Base-by-base conservation (phyloP, 2,797 vertebrate genomes). In the Lutra lutra region DNA sequence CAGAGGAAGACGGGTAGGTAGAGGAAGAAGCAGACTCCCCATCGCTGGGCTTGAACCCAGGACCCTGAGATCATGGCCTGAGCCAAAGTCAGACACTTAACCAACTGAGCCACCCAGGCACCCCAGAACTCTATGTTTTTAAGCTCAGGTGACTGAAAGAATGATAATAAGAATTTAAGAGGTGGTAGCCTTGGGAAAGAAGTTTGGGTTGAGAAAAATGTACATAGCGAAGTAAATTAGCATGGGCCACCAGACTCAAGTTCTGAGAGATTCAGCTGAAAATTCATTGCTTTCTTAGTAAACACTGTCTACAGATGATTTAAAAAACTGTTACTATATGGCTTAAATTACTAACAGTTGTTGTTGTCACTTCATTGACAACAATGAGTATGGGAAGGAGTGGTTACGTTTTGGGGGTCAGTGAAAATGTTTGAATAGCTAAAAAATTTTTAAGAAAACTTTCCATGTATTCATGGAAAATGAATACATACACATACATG, bases 371-470 rank as follows among this genome's bases (percentile, higher is more conserved):
- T 83, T 92, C 29, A 29, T 7, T 80, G 64, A 84, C 29, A 29
- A 23, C 5, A 54, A 51, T 92, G 64, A 43, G 7, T 58, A 11
- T 85, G 64, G 62, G 35, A 20, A 54, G 10, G 25, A 64, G 66
- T 35, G 48, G 35, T 60, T 89, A 56, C 29, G 35, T 93, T 86
- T 94, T 86, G 43, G 91, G 75, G 35, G 32, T 46, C 15, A 80
- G 70, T 89, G 84, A 84, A 96, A 84, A 89, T 43, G 18, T 79
- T 84, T 89, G n/a, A 79, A 79, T 56, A 89, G 48, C 58, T 95
- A 64, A 89, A 95, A 48, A 43, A 29, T 17, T 4, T 87, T 75
- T n/a, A 91, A 86, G 62, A 78, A 27, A 56, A 68, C 18, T 68
- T 68, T 68, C 66, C 18, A 38, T 68, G 66, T 68, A 35, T 68